Evolutionary conservation across 1,140 invertebrate genomes (phyloP).

Genomic region (Calephelis virginiensis): DNA sequence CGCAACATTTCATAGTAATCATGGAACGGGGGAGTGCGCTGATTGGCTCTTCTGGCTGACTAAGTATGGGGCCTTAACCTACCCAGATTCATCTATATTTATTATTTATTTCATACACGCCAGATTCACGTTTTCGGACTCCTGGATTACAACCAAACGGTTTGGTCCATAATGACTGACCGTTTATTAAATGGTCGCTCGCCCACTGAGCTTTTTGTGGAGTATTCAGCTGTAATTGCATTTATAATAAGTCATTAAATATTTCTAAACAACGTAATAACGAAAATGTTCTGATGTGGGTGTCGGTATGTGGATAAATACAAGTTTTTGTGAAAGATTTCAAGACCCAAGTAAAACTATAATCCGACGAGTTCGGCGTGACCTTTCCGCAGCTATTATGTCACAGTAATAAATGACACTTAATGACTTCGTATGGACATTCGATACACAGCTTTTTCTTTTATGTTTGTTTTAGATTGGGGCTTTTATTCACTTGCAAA

Average conservation of each 20-base stretch:
- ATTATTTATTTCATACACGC: too few species aligned
- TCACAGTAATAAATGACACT: slow-evolving; percentile 10
- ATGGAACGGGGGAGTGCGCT: too few species aligned
- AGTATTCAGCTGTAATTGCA: too few species aligned
- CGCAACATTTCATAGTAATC: too few species aligned
- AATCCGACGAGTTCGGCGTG: not conserved
- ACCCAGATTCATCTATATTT: too few species aligned
- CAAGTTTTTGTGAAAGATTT: not conserved
- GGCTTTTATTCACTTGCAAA: not conserved
- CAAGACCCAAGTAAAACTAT: not conserved
- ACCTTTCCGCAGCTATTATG: not conserved
- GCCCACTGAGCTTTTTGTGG: too few species aligned
- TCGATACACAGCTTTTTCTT: not conserved
- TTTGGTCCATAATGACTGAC: too few species aligned
- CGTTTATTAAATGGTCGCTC: too few species aligned
- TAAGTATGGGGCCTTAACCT: too few species aligned
- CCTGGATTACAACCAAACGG: too few species aligned
- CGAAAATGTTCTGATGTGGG: not conserved
- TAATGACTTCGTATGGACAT: not conserved
- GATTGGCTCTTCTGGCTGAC: too few species aligned
- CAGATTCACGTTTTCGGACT: too few species aligned
- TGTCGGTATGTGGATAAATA: not conserved
- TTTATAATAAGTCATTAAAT: slow-evolving; percentile 4
- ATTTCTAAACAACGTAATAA: not conserved
- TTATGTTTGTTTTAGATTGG: slow-evolving; percentile 7